Conservation (phyloP, 2,797 vertebrate species). For the Syndactyla subalaris region DNA sequence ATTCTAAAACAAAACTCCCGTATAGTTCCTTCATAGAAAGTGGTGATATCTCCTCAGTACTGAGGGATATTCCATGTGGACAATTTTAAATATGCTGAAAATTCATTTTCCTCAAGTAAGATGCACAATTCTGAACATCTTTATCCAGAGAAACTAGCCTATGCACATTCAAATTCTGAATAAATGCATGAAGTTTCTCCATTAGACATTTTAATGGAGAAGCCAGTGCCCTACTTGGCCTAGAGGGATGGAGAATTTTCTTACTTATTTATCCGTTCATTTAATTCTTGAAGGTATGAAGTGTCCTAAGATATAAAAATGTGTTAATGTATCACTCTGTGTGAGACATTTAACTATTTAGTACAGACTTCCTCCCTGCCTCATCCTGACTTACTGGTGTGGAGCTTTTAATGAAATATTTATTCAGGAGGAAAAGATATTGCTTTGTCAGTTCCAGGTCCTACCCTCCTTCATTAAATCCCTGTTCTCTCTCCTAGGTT, state of each 20-base stretch:
- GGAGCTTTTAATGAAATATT: not conserved
- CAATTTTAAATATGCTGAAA: not conserved
- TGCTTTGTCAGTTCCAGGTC: not conserved
- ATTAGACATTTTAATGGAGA: not conserved
- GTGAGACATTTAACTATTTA: not conserved
- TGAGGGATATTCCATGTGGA: not conserved
- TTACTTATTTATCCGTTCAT: not conserved
- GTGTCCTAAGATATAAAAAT: not conserved
- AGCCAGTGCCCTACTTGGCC: not conserved
- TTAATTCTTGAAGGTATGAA: not conserved
- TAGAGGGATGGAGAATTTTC: not conserved
- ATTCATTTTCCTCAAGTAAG: not conserved
- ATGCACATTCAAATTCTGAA: not conserved
- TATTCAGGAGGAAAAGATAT: slow-evolving; percentile 6
- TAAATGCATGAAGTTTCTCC: not conserved
- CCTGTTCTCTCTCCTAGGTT: not conserved
- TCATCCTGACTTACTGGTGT: not conserved
- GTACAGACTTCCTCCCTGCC: not conserved
- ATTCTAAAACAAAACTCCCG: not conserved
- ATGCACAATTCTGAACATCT: not conserved
- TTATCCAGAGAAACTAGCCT: not conserved
- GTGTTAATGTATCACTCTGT: not conserved
- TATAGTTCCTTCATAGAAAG: not conserved
- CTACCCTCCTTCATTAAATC: not conserved
- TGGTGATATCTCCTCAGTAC: not conserved